A percentile compares a stretch with the other conserved stretches of the same genome.
Conservation (phyloP, 2,888 invertebrate species). For the Cryptocephalus moraei region DNA sequence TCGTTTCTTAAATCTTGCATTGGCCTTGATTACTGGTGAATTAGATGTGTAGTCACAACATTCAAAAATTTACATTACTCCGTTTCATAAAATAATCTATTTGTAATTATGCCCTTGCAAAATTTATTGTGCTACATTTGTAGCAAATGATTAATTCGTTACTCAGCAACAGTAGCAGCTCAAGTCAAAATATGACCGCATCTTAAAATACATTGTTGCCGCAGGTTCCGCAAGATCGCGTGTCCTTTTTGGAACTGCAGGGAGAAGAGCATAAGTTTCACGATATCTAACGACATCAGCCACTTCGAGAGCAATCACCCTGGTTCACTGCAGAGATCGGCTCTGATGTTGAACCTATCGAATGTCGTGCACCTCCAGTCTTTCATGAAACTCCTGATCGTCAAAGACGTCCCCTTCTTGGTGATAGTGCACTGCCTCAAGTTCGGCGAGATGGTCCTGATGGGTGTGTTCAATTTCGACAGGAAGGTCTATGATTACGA, state of each 20-base stretch:
- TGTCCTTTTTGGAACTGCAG: conserved; percentile 16
- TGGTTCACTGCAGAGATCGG: conserved; percentile 8
- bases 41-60: too few relatives aligned
- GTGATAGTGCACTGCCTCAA: conserved; percentile 12
- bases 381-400: conserved; percentile 11
- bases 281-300: conserved; percentile 7
- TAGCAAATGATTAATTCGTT: too few relatives aligned
- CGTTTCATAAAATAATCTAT: too few relatives aligned
- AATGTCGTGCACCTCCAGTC: conserved; percentile 12
- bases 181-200: too few relatives aligned
- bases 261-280: conserved; percentile 11
- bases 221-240: conserved; percentile 7
- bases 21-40: too few relatives aligned
- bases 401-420: conserved; percentile 11
- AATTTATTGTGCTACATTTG: too few relatives aligned
- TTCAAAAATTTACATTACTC: too few relatives aligned
- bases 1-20: too few relatives aligned
- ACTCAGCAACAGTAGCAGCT: too few relatives aligned
- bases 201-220: neutral
- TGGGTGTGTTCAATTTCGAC: conserved; percentile 12
- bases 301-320: conserved; percentile 15
- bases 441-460: conserved; percentile 12
- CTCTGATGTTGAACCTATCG: conserved; percentile 5
- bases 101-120: too few relatives aligned
- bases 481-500: conserved; percentile 8